A percentile compares a stretch with the other conserved stretches of the same genome.
These are phyloP conservation scores for Phragmatobia fuliginosa DNA, from an alignment of 2,888 invertebrate genomes.

Conservation along the genomic window DNA sequence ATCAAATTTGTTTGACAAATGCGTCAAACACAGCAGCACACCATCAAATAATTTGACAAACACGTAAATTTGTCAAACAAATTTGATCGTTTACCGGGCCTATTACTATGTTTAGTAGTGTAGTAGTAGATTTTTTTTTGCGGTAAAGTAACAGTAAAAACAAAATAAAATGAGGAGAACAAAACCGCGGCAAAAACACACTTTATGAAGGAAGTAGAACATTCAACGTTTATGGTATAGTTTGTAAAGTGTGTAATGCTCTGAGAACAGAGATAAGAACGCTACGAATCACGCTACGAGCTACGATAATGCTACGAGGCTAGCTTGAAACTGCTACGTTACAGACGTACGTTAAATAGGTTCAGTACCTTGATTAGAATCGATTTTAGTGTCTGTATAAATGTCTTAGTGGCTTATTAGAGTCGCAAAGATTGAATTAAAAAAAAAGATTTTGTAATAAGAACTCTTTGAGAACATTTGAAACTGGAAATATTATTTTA, in stretches of 20 bases:
- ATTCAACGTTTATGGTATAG: slow-evolving; percentile 17
- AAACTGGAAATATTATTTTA: not conserved
- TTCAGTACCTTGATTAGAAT: slow-evolving; percentile 1
- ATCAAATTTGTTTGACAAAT: no score
- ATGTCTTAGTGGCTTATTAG: not conserved
- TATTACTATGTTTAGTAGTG: no score
- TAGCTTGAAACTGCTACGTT: slow-evolving; percentile 5
- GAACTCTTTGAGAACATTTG: not conserved
- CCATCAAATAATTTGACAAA: no score
- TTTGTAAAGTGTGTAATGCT: slow-evolving; percentile 24
- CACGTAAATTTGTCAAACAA: no score
- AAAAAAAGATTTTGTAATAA: not conserved
- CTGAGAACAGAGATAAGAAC: slow-evolving; percentile 35
- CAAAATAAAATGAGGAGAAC: not conserved
- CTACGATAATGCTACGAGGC: slow-evolving; percentile 11
- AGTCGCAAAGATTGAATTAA: not conserved
- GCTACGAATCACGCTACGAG: slow-evolving; percentile 29
- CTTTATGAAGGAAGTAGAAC: slow-evolving; percentile 1
- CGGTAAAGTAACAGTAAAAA: not conserved
- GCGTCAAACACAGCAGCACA: no score
- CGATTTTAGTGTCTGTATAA: not conserved
- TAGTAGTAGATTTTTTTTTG: not conserved
- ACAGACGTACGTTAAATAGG: slow-evolving; percentile 6
- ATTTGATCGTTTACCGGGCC: no score
- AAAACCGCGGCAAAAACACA: not conserved